Percentiles rank a stretch among this genome's conserved stretches.
phyloP scores from a whole-genome alignment of 1,140 invertebrate genomes.

The Drosophila micromelanica region DNA sequence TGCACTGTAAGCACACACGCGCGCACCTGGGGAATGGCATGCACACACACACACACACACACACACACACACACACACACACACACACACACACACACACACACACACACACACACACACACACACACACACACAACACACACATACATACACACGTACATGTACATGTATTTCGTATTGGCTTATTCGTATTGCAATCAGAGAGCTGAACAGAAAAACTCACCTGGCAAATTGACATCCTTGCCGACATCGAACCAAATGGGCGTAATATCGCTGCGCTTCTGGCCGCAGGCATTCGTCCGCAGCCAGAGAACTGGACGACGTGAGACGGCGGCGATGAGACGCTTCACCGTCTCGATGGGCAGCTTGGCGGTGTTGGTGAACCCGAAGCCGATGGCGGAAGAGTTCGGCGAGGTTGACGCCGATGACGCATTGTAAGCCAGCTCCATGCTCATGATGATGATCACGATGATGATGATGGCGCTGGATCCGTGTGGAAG shows the following conservation, averaged over 20 bases:
- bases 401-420: constrained; percentile 44
- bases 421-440: constrained; percentile 73
- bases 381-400: constrained; percentile 53
- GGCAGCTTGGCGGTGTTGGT: constrained; percentile 77
- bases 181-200: background rate
- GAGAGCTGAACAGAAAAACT: constrained; percentile 3
- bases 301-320: constrained; percentile 71
- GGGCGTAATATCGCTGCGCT: constrained; percentile 73
- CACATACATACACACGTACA: background rate
- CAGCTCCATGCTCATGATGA: constrained; percentile 54
- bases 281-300: constrained; percentile 66
- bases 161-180: background rate
- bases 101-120: background rate
- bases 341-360: constrained; percentile 72
- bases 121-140: background rate
- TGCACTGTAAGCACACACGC: constrained; percentile 8
- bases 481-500: constrained; percentile 24
- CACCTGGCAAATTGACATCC: constrained; percentile 77
- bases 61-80: background rate
- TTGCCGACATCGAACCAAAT: constrained; percentile 77
- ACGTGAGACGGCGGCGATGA: constrained; percentile 72
- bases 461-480: constrained; percentile 8
- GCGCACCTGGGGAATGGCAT: background rate
- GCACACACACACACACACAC: background rate
- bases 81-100: no score